These are phyloP conservation scores for Semaprochilodus insignis DNA, from an alignment of 2,797 vertebrate genomes.

Conservation along the genomic window DNA sequence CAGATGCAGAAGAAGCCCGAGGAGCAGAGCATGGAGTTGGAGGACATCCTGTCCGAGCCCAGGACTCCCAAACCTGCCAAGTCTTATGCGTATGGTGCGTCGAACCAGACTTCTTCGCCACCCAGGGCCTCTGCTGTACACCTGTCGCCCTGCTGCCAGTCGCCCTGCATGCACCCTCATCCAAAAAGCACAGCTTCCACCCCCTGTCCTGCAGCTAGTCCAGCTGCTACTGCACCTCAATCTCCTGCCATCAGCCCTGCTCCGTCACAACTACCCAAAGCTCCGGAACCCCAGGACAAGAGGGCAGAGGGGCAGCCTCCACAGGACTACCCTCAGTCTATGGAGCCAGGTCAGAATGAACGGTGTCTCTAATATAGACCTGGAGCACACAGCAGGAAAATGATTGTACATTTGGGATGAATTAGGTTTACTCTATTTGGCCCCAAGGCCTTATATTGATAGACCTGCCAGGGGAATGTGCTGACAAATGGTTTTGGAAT, in stretches of 20 bases:
- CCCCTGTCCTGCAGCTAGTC: slow-evolving; percentile 78
- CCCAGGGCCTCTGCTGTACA: slow-evolving; percentile 79
- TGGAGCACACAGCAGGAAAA: neutral
- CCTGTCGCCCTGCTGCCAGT: slow-evolving; percentile 91
- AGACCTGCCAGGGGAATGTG: slow-evolving; percentile 9
- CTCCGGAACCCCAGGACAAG: slow-evolving; percentile 81
- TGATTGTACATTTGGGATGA: neutral
- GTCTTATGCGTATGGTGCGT: slow-evolving; percentile 86
- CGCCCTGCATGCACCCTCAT: slow-evolving; percentile 82
- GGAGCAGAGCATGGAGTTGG: slow-evolving; percentile 83
- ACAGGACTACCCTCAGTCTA: slow-evolving; percentile 81
- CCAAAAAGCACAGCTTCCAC: slow-evolving; percentile 89
- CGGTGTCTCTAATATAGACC: neutral
- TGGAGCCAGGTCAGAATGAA: slow-evolving; percentile 87
- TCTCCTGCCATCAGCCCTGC: slow-evolving; percentile 86
- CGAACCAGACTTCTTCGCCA: slow-evolving; percentile 80
- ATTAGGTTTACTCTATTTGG: neutral
- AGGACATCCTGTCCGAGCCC: slow-evolving; percentile 83
- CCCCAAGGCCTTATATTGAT: neutral
- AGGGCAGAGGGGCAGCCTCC: slow-evolving; percentile 81
- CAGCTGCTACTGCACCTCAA: slow-evolving; percentile 78
- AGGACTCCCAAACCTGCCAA: slow-evolving; percentile 88
- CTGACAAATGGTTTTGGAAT: slow-evolving; percentile 30
- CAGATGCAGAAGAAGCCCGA: slow-evolving; percentile 85
- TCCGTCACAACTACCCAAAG: slow-evolving; percentile 81